These are phyloP conservation scores for Glaucopsyche alexis DNA, from an alignment of 2,888 invertebrate species.

Conservation along the genomic window DNA sequence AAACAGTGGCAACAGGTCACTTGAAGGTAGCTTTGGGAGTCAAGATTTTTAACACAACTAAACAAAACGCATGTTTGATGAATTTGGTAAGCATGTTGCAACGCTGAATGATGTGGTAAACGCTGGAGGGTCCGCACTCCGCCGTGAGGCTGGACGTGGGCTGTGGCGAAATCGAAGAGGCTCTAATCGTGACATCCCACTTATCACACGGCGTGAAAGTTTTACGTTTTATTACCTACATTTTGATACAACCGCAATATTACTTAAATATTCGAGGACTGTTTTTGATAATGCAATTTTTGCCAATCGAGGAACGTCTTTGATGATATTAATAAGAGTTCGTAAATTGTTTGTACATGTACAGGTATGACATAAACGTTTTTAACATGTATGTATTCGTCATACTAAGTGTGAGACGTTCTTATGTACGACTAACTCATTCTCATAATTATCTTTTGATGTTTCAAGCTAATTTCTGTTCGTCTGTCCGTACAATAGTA, in stretches of 20 bases:
- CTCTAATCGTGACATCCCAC: conserved; percentile 73
- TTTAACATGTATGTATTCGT: not conserved
- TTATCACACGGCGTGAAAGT: conserved; percentile 71
- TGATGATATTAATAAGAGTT: not conserved
- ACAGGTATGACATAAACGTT: not conserved
- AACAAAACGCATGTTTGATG: conserved; percentile 3
- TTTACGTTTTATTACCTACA: conserved; percentile 63
- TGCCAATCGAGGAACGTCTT: not conserved
- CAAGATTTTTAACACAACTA: conserved; percentile 1
- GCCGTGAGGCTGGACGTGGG: conserved; percentile 30
- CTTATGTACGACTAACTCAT: not conserved
- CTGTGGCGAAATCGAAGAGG: conserved; percentile 71
- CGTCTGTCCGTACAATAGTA: not conserved
- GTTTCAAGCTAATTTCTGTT: not conserved
- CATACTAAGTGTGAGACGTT: not conserved
- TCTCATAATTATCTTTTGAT: conserved; percentile 8
- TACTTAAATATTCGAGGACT: not conserved
- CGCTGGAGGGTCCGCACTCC: conserved; percentile 41
- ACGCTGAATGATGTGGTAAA: conserved; percentile 50
- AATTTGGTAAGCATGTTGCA: conserved; percentile 45
- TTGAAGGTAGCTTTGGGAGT: not conserved
- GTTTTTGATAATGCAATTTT: not conserved
- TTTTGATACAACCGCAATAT: conserved; percentile 41
- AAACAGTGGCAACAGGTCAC: not conserved
- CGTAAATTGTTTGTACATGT: not conserved